Base-by-base conservation (phyloP, 1,140 invertebrate genomes). In the Drosophila watanabei region DNA sequence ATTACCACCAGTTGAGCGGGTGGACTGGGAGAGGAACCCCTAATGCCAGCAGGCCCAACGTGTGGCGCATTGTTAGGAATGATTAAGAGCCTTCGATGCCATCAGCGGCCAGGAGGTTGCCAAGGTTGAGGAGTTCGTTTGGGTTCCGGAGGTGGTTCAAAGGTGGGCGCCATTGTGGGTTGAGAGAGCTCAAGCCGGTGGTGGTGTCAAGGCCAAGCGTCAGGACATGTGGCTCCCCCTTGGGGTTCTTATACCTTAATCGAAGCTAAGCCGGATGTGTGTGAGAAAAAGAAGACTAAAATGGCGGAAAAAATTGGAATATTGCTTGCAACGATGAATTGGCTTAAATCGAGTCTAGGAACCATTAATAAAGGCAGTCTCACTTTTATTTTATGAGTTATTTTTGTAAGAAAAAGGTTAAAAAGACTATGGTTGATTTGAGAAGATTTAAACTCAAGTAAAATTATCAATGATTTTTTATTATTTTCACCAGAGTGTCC, bases 1-100 rank as follows among this genome's bases (percentile, higher is more conserved):
- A 88, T 88, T 88, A 61, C 85, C 84, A 88, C 84, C 85, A 88
- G 84, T 88, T 87, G 84, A 87, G 69, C 85, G 54, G 65, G 39
- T 51, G 52, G 52, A 7, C 52, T 20, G 18, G 5, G 8, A n/a
- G 16, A 6, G 14, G 8, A 28, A 8, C 9, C 20, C 81, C 77
- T 83, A 84, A 58, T 64, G 63, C 63, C 69, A 69, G 73, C 60
- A 16, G 52, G 52, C 56, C 37, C 71, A 66, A 65, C 33, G 75
- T 56, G 69, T 60, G 65, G 59, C 62, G 60, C 85, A 79, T 89
- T 89, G 84, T 87, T 87, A 80, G 80, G 84, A 89, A 88, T 88
- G 84, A 88, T 88, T 88, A 89, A 88, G 84, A 80, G 85, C 64
- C 77, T 77, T 78, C 72, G 62, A 88, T 87, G 83, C 59, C 70